These are phyloP conservation scores for Margaritifera margaritifera DNA, from an alignment of 2,888 invertebrate genomes.

Conservation along the genomic window DNA sequence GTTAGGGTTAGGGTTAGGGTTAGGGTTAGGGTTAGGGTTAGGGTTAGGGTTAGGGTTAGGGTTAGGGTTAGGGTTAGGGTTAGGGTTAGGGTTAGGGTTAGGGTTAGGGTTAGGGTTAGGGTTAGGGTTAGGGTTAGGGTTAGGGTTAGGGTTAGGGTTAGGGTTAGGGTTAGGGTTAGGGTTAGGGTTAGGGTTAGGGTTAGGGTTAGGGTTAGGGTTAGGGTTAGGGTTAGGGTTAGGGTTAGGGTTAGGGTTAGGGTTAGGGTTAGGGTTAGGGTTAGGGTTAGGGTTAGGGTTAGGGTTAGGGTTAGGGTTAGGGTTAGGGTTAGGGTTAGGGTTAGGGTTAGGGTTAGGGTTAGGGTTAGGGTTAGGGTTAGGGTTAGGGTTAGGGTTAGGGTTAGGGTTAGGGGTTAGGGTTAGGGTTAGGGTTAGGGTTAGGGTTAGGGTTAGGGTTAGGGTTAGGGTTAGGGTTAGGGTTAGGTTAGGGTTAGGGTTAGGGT, in stretches of 20 bases:
- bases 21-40: conserved; percentile 32
- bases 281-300: conserved; percentile 17
- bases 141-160: conserved; percentile 33
- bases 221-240: no score
- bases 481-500: conserved; percentile 19
- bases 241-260: no score
- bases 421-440: no score
- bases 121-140: conserved; percentile 36
- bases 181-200: conserved; percentile 24
- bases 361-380: conserved; percentile 19
- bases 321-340: conserved; percentile 31
- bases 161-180: conserved; percentile 37
- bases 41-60: conserved; percentile 5
- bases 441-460: conserved; percentile 14
- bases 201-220: no score
- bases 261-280: no score
- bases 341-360: conserved; percentile 7
- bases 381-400: conserved; percentile 18
- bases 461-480: conserved; percentile 22
- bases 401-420: conserved; percentile 11
- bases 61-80: conserved; percentile 32
- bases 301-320: conserved; percentile 17
- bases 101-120: conserved; percentile 14
- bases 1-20: conserved; percentile 29
- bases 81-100: conserved; percentile 18